Percentiles rank a stretch among this genome's conserved stretches.
Conservation (phyloP, 1,140 invertebrate genomes). For the Steinernema feltiae region DNA sequence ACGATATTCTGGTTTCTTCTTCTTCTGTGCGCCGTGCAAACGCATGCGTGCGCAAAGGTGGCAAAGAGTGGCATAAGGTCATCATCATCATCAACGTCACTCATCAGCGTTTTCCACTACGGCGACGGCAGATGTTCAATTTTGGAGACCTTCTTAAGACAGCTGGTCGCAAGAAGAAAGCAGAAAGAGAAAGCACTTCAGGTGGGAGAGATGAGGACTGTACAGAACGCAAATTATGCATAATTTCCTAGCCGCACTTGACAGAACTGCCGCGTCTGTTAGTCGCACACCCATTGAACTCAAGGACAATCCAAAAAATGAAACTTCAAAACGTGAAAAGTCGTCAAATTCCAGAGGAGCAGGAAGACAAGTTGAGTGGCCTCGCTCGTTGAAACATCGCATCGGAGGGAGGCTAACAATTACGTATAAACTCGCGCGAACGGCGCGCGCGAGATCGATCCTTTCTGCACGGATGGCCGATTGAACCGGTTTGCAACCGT, state of each 20-base stretch:
- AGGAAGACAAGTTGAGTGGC: no score
- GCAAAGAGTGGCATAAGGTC: constrained; percentile 7
- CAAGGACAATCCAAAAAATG: background rate
- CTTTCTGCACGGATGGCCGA: background rate
- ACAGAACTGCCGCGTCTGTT: background rate
- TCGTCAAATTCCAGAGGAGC: no score
- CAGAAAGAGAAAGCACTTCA: background rate
- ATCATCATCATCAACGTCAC: background rate
- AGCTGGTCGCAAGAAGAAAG: background rate
- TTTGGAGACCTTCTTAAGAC: background rate
- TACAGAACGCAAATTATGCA: no score
- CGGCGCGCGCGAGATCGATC: background rate
- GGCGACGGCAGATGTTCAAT: background rate
- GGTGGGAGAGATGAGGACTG: no score
- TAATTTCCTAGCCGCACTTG: no score
- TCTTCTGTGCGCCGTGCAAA: background rate
- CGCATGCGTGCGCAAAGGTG: background rate
- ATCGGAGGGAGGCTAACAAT: background rate
- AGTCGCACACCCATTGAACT: background rate
- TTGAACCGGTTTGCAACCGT: background rate
- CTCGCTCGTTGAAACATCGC: background rate
- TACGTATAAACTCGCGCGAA: background rate
- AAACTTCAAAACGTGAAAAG: background rate
- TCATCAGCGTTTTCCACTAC: background rate
- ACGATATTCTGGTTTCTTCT: background rate